A percentile compares a stretch with the other conserved stretches of the same genome.
Evolutionary conservation across 2,888 invertebrate species (phyloP).

Genomic region (Pinctada fucata): DNA sequence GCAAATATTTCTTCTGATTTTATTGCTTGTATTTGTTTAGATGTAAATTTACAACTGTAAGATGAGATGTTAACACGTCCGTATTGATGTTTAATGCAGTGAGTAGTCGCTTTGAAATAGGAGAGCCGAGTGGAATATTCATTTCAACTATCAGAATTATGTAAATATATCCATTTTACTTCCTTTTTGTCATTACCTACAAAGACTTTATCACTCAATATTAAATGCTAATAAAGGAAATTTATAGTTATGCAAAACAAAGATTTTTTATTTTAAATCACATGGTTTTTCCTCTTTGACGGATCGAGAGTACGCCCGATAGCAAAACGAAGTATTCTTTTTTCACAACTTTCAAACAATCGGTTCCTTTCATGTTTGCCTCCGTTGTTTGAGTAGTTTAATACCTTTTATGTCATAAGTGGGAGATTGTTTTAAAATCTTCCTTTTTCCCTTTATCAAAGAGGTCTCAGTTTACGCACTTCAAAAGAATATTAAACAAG

Average conservation of each 20-base stretch:
- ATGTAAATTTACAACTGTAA: too few relatives aligned
- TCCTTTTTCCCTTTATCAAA: neutral
- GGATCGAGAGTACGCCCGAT: too few relatives aligned
- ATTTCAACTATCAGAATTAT: neutral
- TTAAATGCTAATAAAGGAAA: neutral
- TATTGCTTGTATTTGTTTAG: too few relatives aligned
- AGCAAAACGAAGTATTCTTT: too few relatives aligned
- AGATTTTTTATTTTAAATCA: neutral
- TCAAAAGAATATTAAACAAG: neutral
- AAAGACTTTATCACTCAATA: neutral
- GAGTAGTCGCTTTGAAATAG: conserved; percentile 11
- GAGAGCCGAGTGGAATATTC: neutral
- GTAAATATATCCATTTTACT: neutral
- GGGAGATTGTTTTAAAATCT: conserved; percentile 1
- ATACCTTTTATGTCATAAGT: neutral
- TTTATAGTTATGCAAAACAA: neutral
- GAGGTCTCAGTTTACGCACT: neutral
- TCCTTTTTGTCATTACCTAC: neutral
- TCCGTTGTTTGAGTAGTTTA: neutral
- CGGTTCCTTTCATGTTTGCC: neutral
- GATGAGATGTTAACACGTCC: too few relatives aligned
- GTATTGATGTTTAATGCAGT: too few relatives aligned
- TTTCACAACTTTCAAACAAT: too few relatives aligned
- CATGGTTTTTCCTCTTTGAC: neutral
- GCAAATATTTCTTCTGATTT: too few relatives aligned